Conservation (phyloP, 2,113 vertebrate species). For the Charina bottae region DNA sequence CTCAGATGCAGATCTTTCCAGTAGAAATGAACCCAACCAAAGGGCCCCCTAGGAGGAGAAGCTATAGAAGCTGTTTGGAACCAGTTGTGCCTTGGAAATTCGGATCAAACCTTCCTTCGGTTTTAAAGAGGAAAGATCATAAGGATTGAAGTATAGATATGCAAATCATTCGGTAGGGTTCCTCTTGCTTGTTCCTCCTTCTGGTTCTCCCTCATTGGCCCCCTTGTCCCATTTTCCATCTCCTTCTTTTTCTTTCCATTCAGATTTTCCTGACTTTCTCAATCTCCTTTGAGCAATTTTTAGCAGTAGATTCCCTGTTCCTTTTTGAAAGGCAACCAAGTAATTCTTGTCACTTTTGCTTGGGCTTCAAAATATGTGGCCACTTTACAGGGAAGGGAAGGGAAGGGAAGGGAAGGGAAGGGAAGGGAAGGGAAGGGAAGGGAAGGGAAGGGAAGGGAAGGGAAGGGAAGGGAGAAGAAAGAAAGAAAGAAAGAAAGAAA, state of each 20-base stretch:
- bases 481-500: not conserved
- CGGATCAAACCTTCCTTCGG: not conserved
- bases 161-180: not conserved
- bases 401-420: no score
- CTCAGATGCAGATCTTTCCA: no score
- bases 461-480: not conserved
- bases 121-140: not conserved
- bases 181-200: not conserved
- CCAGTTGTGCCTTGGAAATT: not conserved
- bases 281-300: not conserved
- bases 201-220: not conserved
- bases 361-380: not conserved
- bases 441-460: no score
- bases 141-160: not conserved
- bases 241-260: not conserved
- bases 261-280: not conserved
- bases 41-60: not conserved
- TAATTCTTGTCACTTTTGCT: not conserved
- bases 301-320: not conserved
- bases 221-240: not conserved
- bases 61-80: not conserved
- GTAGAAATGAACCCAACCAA: not conserved
- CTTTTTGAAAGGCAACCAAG: not conserved
- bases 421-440: no score
- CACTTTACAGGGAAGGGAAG: not conserved